Evolutionary conservation across 2,797 vertebrate species (phyloP).

Genomic region (Oryzias dopingdopingensis): DNA sequence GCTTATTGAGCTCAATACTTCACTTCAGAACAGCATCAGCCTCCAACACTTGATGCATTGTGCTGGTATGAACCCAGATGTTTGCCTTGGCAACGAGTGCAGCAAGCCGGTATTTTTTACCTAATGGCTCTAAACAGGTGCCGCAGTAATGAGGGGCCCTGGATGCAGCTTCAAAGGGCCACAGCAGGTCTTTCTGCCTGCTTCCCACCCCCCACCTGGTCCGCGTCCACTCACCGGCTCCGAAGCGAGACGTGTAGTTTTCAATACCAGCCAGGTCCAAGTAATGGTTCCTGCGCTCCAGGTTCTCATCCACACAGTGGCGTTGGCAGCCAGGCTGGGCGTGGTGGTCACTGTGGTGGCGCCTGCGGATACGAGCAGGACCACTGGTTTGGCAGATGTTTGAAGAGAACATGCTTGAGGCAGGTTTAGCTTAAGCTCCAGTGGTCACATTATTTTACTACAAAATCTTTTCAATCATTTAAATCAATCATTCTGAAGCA

Average conservation of each 20-base stretch:
- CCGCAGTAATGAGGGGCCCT: constrained; percentile 64
- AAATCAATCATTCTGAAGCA: too few relatives aligned
- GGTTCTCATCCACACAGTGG: constrained; percentile 96
- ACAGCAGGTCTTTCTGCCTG: constrained; percentile 20
- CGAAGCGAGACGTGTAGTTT: constrained; percentile 97
- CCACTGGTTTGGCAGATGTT: constrained; percentile 63
- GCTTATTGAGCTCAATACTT: constrained; percentile 58
- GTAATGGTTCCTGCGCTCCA: constrained; percentile 99
- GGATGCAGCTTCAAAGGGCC: constrained; percentile 63
- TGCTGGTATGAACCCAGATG: constrained; percentile 57
- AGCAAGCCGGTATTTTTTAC: constrained; percentile 44
- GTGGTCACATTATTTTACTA: too few relatives aligned
- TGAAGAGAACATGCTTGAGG: constrained; percentile 51
- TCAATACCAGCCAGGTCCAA: constrained; percentile 98
- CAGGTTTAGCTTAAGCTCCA: constrained; percentile 5
- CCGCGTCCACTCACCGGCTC: constrained; percentile 81
- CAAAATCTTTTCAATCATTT: too few relatives aligned
- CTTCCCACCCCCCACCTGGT: constrained; percentile 35
- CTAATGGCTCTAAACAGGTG: constrained; percentile 69
- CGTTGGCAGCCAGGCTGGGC: constrained; percentile 87
- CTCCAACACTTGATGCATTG: constrained; percentile 67
- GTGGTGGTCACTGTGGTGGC: constrained; percentile 81
- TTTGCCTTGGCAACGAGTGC: constrained; percentile 56
- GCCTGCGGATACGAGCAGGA: constrained; percentile 76
- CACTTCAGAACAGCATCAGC: constrained; percentile 42